Percentiles rank a stretch among this genome's conserved stretches.
Evolutionary conservation across 2,113 vertebrate species (phyloP).

Genomic region (Pteronura brasiliensis): DNA sequence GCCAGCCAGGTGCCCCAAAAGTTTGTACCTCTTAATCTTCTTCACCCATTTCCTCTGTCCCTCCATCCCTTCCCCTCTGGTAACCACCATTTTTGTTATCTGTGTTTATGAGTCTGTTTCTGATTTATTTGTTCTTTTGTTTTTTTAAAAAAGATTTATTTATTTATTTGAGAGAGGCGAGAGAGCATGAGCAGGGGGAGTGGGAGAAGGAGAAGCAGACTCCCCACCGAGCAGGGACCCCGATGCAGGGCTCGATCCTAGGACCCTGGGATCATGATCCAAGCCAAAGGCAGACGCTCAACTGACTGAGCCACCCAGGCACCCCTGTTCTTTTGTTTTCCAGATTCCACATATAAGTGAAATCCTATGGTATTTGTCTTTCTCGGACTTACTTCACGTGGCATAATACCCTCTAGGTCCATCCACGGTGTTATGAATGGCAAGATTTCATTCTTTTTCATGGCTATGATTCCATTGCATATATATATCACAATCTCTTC

Average conservation of each 20-base stretch:
- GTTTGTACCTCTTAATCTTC: not conserved
- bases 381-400: not conserved
- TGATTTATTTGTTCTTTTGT: not conserved
- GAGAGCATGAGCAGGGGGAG: no score
- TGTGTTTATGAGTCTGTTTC: not conserved
- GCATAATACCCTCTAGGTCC: not conserved
- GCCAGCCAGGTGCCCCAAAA: not conserved
- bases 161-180: no score
- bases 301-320: no score
- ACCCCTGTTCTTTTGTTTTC: no score
- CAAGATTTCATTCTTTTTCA: not conserved
- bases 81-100: not conserved
- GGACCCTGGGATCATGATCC: no score
- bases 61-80: not conserved
- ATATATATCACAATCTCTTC: not conserved
- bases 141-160: not conserved
- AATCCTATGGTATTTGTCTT: no score
- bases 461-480: not conserved
- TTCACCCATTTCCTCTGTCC: not conserved
- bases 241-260: no score
- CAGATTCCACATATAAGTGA: no score
- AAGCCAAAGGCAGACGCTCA: no score
- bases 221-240: not conserved
- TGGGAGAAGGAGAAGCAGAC: no score
- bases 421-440: not conserved